Evolutionary conservation across 2,888 invertebrate genomes (phyloP).

Genomic region (Palloptera scutellata): DNA sequence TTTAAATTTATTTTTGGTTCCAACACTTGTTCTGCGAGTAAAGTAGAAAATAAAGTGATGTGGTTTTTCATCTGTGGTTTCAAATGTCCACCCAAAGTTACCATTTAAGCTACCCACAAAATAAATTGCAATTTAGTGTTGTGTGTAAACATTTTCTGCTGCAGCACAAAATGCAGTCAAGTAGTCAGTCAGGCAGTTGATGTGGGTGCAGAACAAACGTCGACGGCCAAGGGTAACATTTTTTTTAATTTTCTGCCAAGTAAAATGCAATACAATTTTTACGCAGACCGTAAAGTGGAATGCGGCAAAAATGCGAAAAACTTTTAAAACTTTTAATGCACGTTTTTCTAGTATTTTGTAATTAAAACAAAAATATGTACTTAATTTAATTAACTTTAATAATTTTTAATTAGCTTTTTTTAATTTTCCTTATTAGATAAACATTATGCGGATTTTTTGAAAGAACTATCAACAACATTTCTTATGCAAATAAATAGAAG

Average conservation of each 20-base stretch:
- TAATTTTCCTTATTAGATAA: no score
- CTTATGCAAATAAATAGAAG: no score
- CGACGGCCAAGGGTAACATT: background rate
- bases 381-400: no score
- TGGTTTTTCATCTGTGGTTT: constrained; percentile 19
- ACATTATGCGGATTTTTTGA: no score
- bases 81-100: constrained; percentile 21
- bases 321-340: no score
- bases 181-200: background rate
- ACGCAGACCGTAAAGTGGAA: no score
- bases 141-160: constrained; percentile 16
- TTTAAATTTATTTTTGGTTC: no score
- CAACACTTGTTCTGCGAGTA: background rate
- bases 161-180: background rate
- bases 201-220: background rate
- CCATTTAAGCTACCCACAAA: constrained; percentile 30
- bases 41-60: constrained; percentile 23
- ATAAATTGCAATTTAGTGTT: constrained; percentile 41
- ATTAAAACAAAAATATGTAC: no score
- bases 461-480: no score
- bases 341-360: no score
- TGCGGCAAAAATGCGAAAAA: no score
- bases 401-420: no score
- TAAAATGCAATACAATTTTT: background rate
- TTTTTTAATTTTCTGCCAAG: background rate